Base-by-base conservation (phyloP, 2,888 invertebrate species). In the Spatulosminthurus flaviceps region DNA sequence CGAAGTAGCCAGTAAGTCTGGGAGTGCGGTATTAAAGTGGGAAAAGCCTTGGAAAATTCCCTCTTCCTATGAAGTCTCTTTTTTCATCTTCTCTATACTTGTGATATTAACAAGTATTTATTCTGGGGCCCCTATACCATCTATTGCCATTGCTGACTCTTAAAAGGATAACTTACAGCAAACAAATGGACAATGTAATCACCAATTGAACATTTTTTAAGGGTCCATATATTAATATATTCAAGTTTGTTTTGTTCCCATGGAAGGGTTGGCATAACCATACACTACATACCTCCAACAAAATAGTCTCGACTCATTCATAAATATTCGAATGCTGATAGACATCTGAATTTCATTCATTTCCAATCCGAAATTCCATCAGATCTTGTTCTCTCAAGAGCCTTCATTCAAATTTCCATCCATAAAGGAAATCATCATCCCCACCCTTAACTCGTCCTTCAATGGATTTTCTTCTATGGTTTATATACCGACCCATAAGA, bases 301-400 rank as follows among this genome's bases (percentile, higher is more conserved):
- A n/a, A n/a, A 73, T 71, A 24, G 24, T 22, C 29, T 74, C 43
- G 41, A 76, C 75, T 79, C 79, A 79, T 79, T 79, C 79, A 79
- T 79, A 79, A 79, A 79, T 76, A 79, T 66, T 41, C 66, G 24
- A 19, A 22, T 13, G 70, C 79, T 76, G 79, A 79, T 79, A 79
- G 79, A 79, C 79, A 79, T 75, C 76, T 79, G 75, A 79, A 71
- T 79, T 76, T 76, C 75, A 76, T 79, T 76, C 75, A 76, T 79
- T 79, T 71, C 61, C 75, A 70, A 70, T 79, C 75, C 76, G 79
- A 79, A 79, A 79, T 79, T 76, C 79, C 79, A 76, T 79, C 75
- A 76, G 73, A 79, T 74, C 69, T 79, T 51, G 5, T 19, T 51
- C n/a, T 51, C 51, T 51, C 51, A 7, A 4, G 16, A 51, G 19